A percentile compares a stretch with the other conserved stretches of the same genome.
Conservation (phyloP, 2,113 vertebrate species). For the Silurus glanis region DNA sequence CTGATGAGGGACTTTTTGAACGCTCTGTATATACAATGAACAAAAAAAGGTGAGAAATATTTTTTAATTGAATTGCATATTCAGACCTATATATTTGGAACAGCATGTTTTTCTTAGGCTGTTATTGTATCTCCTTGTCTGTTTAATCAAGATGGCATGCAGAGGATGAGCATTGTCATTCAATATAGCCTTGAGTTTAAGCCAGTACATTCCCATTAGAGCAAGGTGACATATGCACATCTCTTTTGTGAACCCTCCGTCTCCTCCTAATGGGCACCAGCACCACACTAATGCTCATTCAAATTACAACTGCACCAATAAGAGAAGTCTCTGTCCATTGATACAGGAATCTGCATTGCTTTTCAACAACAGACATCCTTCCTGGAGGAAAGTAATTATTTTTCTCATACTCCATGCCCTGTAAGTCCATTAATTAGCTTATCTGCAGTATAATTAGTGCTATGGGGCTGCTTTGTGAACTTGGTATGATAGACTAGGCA, state of each 20-base stretch:
- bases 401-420: conserved; percentile 63
- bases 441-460: conserved; percentile 75
- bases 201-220: conserved; percentile 30
- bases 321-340: conserved; percentile 68
- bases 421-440: conserved; percentile 77
- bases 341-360: conserved; percentile 68
- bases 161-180: conserved; percentile 20
- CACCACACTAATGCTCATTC: conserved; percentile 60
- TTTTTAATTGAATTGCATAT: too few species aligned
- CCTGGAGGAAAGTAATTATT: conserved; percentile 75
- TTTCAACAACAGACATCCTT: conserved; percentile 67
- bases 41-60: too few species aligned
- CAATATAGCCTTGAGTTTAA: conserved; percentile 12
- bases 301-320: conserved; percentile 65
- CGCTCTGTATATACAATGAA: too few species aligned
- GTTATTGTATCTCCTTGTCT: background rate
- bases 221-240: conserved; percentile 38
- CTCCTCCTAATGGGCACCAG: conserved; percentile 52
- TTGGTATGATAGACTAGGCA: conserved; percentile 63
- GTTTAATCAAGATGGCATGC: conserved; percentile 32
- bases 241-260: conserved; percentile 48
- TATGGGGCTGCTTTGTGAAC: conserved; percentile 61
- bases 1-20: too few species aligned
- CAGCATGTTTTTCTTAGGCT: background rate
- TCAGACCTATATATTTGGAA: background rate